Conservation (phyloP, 2,888 invertebrate species). For the Pristionchus maxplancki region DNA sequence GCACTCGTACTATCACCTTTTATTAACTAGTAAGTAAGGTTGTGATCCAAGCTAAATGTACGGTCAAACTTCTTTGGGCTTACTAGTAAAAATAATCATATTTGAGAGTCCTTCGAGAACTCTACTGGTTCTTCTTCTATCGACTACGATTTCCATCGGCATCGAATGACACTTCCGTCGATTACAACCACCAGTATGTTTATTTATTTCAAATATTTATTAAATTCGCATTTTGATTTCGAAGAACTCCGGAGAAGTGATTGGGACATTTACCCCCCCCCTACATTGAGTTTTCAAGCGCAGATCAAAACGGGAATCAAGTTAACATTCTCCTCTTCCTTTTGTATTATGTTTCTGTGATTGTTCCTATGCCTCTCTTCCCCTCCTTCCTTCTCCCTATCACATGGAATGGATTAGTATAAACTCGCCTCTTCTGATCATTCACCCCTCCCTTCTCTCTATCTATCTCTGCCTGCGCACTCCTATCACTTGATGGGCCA, state of each 20-base stretch:
- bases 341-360: background rate
- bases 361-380: background rate
- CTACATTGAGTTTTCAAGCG: too few relatives aligned
- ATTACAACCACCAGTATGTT: conserved; percentile 48
- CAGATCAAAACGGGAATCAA: too few relatives aligned
- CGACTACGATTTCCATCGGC: conserved; percentile 45
- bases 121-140: conserved; percentile 43
- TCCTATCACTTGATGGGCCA: conserved; percentile 9
- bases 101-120: conserved; percentile 33
- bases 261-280: background rate
- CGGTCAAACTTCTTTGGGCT: too few relatives aligned
- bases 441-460: background rate
- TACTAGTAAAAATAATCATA: background rate
- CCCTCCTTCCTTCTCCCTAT: background rate
- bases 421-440: conserved; percentile 28
- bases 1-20: too few relatives aligned
- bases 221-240: background rate
- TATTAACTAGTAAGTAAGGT: too few relatives aligned
- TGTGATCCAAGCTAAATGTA: too few relatives aligned
- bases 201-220: background rate
- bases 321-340: background rate
- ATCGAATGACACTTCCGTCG: conserved; percentile 49
- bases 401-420: conserved; percentile 47
- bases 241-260: too few relatives aligned
- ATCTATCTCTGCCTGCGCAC: background rate